Conservation (phyloP, 2,888 invertebrate genomes). For the Agrotis exclamationis region DNA sequence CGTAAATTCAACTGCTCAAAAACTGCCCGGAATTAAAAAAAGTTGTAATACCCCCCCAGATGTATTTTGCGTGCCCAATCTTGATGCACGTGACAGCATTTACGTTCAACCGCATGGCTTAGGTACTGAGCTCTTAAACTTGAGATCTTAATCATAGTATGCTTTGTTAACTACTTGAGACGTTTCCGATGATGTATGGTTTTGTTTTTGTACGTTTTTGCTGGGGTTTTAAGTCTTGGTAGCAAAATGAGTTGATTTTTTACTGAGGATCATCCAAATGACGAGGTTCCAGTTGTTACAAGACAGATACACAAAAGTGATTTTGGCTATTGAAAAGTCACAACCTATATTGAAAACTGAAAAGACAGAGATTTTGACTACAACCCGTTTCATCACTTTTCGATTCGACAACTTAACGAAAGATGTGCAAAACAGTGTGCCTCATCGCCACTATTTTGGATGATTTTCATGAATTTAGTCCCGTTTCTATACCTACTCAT, state of each 20-base stretch:
- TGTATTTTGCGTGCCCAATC: slow-evolving; percentile 75
- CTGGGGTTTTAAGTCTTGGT: slow-evolving; percentile 18
- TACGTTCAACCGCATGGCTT: slow-evolving; percentile 51
- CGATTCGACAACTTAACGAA: too few species aligned
- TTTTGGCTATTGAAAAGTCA: neutral
- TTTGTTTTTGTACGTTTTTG: slow-evolving; percentile 19
- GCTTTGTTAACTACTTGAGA: slow-evolving; percentile 48
- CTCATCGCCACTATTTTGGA: too few species aligned
- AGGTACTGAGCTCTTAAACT: slow-evolving; percentile 41
- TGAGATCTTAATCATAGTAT: slow-evolving; percentile 55
- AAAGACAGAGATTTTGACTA: neutral
- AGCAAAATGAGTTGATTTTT: neutral
- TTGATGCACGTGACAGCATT: slow-evolving; percentile 79
- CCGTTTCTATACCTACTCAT: too few species aligned
- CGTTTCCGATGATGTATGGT: slow-evolving; percentile 42
- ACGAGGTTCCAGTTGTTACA: neutral
- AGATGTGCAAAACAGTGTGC: too few species aligned
- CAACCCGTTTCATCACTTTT: too few species aligned
- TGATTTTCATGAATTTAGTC: too few species aligned
- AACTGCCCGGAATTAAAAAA: too few species aligned
- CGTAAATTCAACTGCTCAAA: too few species aligned
- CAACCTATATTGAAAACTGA: neutral
- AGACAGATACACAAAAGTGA: neutral
- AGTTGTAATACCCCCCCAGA: too few species aligned
- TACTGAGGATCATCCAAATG: neutral